Evolutionary conservation across 2,113 vertebrate species (phyloP).

Genomic region (Onychostruthus taczanowskii): DNA sequence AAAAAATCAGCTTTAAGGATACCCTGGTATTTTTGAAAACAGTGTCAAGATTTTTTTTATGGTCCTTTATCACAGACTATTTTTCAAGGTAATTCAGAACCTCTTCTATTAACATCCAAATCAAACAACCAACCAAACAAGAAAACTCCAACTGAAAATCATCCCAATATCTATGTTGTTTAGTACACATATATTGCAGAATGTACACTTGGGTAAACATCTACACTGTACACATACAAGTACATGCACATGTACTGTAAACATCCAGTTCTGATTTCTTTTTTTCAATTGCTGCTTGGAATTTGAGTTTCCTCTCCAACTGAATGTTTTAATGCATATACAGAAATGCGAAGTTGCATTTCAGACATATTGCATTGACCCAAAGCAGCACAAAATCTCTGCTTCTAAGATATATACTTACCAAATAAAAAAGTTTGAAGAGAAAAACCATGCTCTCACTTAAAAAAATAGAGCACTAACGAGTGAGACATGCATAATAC

Average conservation of each 20-base stretch:
- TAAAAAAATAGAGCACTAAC: background rate
- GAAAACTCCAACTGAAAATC: background rate
- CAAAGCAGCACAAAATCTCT: background rate
- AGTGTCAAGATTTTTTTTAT: background rate
- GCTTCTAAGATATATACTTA: background rate
- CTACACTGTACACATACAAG: background rate
- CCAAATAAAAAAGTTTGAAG: background rate
- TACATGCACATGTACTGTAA: background rate
- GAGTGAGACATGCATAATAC: background rate
- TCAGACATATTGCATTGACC: background rate
- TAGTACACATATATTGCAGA: background rate
- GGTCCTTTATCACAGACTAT: background rate
- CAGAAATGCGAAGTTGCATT: background rate
- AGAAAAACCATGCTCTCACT: background rate
- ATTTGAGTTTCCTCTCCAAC: background rate
- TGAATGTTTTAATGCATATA: background rate
- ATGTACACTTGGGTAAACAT: background rate
- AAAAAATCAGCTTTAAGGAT: background rate
- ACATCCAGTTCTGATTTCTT: background rate
- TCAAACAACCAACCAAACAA: background rate
- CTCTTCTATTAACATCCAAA: background rate
- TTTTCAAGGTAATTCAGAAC: background rate
- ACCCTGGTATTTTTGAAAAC: background rate
- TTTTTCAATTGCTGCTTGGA: background rate
- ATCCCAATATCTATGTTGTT: background rate